These are phyloP conservation scores for Agrenia bidenticulata DNA, from an alignment of 2,888 invertebrate species.

Conservation along the genomic window DNA sequence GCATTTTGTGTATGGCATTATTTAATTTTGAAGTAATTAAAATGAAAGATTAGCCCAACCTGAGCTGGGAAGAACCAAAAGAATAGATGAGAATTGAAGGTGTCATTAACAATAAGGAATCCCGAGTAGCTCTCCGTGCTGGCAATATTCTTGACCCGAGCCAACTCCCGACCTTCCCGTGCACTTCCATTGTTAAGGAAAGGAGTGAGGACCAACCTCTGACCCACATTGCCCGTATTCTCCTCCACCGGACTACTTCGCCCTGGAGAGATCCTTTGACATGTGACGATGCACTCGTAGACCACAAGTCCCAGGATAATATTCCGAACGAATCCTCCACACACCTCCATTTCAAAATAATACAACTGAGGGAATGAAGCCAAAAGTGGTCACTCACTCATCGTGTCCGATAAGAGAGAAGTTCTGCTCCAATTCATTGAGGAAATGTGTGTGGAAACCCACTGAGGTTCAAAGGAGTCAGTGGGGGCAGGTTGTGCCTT, in stretches of 20 bases:
- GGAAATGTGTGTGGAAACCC: no score
- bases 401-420: no score
- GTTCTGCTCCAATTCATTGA: no score
- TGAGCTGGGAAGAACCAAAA: constrained; percentile 89
- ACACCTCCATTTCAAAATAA: no score
- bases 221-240: constrained; percentile 56
- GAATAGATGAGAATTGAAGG: constrained; percentile 77
- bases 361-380: no score
- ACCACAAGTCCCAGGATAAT: no score
- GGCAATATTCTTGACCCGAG: constrained; percentile 53
- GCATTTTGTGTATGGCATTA: no score
- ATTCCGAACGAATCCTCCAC: no score
- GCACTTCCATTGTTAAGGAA: constrained; percentile 71
- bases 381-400: no score
- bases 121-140: constrained; percentile 69
- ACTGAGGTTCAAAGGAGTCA: no score
- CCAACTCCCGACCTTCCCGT: constrained; percentile 55
- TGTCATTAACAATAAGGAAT: constrained; percentile 78
- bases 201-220: constrained; percentile 76
- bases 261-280: constrained; percentile 20
- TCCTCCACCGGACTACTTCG: constrained; percentile 27
- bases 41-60: constrained; percentile 55
- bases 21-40: background rate
- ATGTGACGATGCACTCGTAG: background rate
- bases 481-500: no score